Conservation (phyloP, 2,888 invertebrate species). For the Clostera curtula region DNA sequence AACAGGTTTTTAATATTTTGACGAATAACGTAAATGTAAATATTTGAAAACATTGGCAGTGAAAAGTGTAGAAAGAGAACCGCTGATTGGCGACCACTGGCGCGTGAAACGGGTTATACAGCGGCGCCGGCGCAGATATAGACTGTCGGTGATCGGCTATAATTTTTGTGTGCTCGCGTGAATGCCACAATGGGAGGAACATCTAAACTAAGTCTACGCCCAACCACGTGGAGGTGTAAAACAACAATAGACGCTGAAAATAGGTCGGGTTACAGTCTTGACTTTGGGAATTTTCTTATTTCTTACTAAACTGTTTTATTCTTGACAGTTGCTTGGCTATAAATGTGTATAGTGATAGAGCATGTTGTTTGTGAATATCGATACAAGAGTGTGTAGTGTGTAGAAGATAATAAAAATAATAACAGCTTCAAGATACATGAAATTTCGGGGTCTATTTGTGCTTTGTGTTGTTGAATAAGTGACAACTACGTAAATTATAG, state of each 20-base stretch:
- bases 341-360: not conserved
- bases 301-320: not conserved
- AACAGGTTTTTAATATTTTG: constrained; percentile 4
- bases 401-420: no score
- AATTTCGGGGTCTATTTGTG: no score
- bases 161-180: constrained; percentile 64
- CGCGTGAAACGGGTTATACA: constrained; percentile 73
- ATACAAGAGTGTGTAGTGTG: no score
- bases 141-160: constrained; percentile 72
- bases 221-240: constrained; percentile 23
- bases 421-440: no score
- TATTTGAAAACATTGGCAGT: constrained; percentile 13
- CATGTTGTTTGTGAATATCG: no score
- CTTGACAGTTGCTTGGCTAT: not conserved
- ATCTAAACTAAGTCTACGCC: constrained; percentile 30
- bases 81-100: constrained; percentile 58
- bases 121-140: constrained; percentile 59
- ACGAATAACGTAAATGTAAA: constrained; percentile 10
- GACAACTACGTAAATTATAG: no score
- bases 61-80: constrained; percentile 24
- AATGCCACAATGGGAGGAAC: constrained; percentile 57
- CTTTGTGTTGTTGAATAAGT: no score
- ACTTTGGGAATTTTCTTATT: constrained; percentile 14
- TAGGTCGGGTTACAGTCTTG: constrained; percentile 25
- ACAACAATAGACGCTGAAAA: constrained; percentile 25